Percentiles rank a stretch among this genome's conserved stretches.
Conservation (phyloP, 1,140 invertebrate species). For the Drosophila orosa region DNA sequence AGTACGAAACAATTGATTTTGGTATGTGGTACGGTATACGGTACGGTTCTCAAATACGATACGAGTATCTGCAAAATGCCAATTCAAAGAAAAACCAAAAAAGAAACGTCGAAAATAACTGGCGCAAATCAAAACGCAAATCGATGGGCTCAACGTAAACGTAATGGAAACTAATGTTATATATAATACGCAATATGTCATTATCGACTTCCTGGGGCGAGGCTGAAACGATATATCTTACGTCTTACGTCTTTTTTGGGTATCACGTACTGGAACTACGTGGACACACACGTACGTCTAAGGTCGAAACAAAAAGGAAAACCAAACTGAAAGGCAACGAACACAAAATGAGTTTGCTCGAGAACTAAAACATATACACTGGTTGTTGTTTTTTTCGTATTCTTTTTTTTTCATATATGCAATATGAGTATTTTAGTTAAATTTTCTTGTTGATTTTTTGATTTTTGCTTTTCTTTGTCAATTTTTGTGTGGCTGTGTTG, state of each 20-base stretch:
- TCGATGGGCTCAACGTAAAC: conserved; percentile 52
- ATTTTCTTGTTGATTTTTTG: conserved; percentile 66
- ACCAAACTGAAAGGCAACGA: conserved; percentile 41
- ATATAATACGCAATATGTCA: conserved; percentile 22
- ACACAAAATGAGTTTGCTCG: conserved; percentile 67
- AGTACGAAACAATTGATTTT: conserved; percentile 68
- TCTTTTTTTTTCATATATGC: conserved; percentile 58
- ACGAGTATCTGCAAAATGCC: conserved; percentile 66
- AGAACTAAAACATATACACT: conserved; percentile 56
- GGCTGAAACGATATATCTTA: conserved; percentile 21
- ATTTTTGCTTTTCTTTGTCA: conserved; percentile 46
- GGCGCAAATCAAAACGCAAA: conserved; percentile 50
- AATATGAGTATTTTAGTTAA: conserved; percentile 61
- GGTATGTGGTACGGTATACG: conserved; percentile 58
- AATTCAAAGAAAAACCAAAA: conserved; percentile 56
- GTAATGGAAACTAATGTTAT: conserved; percentile 47
- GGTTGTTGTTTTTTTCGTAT: conserved; percentile 42
- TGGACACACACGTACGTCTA: conserved; percentile 51
- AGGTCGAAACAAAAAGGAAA: conserved; percentile 49
- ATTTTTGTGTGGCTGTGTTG: conserved; percentile 45
- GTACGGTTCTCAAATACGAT: conserved; percentile 66
- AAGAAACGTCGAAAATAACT: conserved; percentile 24
- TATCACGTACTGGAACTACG: conserved; percentile 45
- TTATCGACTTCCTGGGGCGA: conserved; percentile 10
- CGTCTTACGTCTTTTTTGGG: conserved; percentile 33